Conservation (phyloP, 2,113 vertebrate genomes). For the Crotalus helleri region DNA sequence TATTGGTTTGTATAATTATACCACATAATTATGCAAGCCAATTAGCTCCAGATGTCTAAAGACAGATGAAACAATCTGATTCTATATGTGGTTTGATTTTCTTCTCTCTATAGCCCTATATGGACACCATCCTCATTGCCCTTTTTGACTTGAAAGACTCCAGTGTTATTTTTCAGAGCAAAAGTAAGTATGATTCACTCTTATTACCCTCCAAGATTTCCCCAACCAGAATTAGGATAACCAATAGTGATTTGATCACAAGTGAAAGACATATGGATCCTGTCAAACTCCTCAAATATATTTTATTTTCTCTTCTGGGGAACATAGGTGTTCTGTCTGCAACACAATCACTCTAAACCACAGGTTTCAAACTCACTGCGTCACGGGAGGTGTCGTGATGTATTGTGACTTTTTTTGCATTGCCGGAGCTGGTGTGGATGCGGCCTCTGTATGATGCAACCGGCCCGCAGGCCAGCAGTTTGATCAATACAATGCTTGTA, state of each 20-base stretch:
- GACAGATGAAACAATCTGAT: neutral
- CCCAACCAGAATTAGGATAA: neutral
- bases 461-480: too few relatives aligned
- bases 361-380: too few relatives aligned
- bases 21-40: neutral
- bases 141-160: neutral
- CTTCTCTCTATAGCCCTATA: neutral
- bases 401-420: too few relatives aligned
- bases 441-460: too few relatives aligned
- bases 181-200: neutral
- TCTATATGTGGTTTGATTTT: neutral
- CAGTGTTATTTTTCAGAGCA: neutral
- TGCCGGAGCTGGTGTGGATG: too few relatives aligned
- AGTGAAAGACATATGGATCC: neutral
- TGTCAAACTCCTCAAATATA: neutral
- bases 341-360: neutral
- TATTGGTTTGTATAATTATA: neutral
- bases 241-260: neutral
- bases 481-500: too few relatives aligned
- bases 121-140: neutral
- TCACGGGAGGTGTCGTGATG: too few relatives aligned
- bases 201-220: neutral
- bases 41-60: neutral
- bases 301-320: neutral
- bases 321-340: neutral